These are phyloP conservation scores for Tenthredo notha DNA, from an alignment of 2,888 invertebrate genomes.

Conservation along the genomic window DNA sequence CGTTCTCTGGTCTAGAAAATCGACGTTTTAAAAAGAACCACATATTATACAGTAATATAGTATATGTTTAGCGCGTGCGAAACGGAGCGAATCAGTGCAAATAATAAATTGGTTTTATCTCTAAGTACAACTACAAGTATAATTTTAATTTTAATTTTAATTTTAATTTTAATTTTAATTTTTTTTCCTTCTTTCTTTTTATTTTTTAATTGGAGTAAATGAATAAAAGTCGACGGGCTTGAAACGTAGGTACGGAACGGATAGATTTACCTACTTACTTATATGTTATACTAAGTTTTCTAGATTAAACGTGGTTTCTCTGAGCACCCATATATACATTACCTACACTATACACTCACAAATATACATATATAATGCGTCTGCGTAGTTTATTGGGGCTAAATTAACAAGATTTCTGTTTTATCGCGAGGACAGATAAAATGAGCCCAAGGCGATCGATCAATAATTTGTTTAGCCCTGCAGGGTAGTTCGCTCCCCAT, in stretches of 20 bases:
- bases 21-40: background rate
- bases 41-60: background rate
- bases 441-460: conserved; percentile 36
- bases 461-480: conserved; percentile 30
- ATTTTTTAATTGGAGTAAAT: background rate
- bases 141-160: too few species aligned
- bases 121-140: background rate
- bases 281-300: conserved; percentile 10
- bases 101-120: background rate
- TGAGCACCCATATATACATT: background rate
- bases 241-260: background rate
- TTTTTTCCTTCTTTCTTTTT: background rate
- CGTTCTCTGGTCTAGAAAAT: background rate
- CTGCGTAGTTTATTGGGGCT: conserved; percentile 44
- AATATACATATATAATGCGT: background rate
- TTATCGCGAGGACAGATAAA: conserved; percentile 22
- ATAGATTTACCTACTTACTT: conserved; percentile 5
- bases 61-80: background rate
- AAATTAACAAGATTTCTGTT: conserved; percentile 42
- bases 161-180: too few species aligned
- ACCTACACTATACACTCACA: background rate
- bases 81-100: conserved; percentile 10
- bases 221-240: background rate
- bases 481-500: background rate
- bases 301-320: conserved; percentile 25